Base-by-base conservation (phyloP, 2,113 vertebrate species). In the Otus sunia region DNA sequence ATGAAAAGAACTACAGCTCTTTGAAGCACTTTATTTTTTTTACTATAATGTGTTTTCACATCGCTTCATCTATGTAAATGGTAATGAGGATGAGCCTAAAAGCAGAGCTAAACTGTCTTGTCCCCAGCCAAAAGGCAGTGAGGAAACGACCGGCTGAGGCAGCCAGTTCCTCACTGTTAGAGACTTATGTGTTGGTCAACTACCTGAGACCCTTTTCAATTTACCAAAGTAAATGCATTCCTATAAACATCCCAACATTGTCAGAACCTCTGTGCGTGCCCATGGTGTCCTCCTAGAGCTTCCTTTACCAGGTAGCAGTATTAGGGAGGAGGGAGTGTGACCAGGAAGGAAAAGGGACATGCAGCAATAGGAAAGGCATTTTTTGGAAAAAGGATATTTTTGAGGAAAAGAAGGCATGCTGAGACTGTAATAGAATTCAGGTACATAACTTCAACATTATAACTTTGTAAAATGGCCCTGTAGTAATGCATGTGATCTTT, bases 341-440 rank as follows among this genome's bases (percentile, higher is more conserved):
- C 47, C 52, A 56, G 34, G 39, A 83, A 72, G 11, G 18, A 72
- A 82, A 85, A 71, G 25, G 12, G 30, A 43, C 63, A 41, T 6
- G 3, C 50, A 69, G 47, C 1, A 0, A 27, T 12, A 74, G 43
- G 41, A 86, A 90, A 76, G 29, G 50, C 5, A n/a, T 32, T 22
- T 10, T 49, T 90, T 43, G 55, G 36, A 43, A 60, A 72, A 83
- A 64, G 8, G 30, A 7, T 43, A 11, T 19, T 85, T 63, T 43
- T 25, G 45, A 72, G 49, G 14, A 69, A 73, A 66, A 73, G 29
- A 11, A 5, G 3, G 17, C 14, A 55, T 1, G 2, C 10, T 0
- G 0, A 63, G 26, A 59, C 15, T 34, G 17, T 39, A 49, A 53
- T 15, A 82, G 39, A 69, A 88, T 26, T 71, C 30, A 80, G 62